These are phyloP conservation scores for Lepus timidus DNA, from an alignment of 2,113 vertebrate species.

Conservation along the genomic window DNA sequence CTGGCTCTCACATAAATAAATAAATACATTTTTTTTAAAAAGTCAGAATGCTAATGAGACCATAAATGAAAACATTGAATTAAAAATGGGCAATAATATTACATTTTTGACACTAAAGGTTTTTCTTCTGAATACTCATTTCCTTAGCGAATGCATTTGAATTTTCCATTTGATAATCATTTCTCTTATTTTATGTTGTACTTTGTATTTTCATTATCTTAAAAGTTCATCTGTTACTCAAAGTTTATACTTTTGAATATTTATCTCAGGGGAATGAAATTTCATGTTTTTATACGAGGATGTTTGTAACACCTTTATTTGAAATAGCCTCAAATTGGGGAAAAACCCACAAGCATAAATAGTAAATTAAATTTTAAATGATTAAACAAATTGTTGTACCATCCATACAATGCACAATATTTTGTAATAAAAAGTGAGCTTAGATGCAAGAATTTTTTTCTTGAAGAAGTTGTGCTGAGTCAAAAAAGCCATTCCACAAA, in stretches of 20 bases:
- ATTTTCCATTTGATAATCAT: neutral
- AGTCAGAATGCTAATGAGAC: neutral
- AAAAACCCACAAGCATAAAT: too few relatives aligned
- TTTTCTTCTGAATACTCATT: constrained; percentile 31
- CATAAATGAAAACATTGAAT: neutral
- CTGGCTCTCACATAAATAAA: too few relatives aligned
- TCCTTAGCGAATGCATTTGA: constrained; percentile 47
- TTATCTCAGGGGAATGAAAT: constrained; percentile 41
- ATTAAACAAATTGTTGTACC: neutral
- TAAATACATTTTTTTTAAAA: too few relatives aligned
- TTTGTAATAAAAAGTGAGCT: neutral
- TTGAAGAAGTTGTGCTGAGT: neutral
- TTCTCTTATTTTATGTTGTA: constrained; percentile 45
- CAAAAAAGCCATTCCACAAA: neutral
- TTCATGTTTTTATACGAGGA: neutral
- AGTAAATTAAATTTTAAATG: neutral
- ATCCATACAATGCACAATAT: neutral
- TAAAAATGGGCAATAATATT: neutral
- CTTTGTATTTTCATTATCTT: constrained; percentile 50
- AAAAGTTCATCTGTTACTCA: constrained; percentile 20
- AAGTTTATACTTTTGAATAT: constrained; percentile 4
- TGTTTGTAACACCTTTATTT: neutral
- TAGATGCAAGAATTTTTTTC: neutral
- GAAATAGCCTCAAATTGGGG: neutral
- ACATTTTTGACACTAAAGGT: neutral